Conservation (phyloP, 2,797 vertebrate species). For the Pelodytes ibericus region DNA sequence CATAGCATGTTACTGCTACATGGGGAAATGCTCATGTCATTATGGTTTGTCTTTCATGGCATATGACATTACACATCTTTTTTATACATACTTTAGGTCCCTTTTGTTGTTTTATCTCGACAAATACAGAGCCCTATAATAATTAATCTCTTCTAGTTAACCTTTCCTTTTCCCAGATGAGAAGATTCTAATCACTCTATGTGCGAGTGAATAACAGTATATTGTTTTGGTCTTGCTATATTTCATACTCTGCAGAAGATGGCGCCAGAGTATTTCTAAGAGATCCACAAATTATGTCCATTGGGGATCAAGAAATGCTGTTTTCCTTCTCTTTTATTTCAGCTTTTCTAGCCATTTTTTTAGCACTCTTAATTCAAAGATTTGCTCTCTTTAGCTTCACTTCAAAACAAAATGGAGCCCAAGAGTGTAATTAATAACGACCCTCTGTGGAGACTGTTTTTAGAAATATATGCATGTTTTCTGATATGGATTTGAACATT, state of each 20-base stretch:
- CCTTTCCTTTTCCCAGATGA: not conserved
- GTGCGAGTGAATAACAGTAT: not conserved
- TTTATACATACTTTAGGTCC: too few species aligned
- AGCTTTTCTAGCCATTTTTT: constrained; percentile 48
- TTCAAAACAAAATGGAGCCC: constrained; percentile 54
- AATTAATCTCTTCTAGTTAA: not conserved
- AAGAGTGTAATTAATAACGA: constrained; percentile 51
- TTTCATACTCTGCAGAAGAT: constrained; percentile 14
- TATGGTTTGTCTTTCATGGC: too few species aligned
- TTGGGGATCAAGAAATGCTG: not conserved
- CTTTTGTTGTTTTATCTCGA: too few species aligned
- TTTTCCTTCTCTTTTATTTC: constrained; percentile 32
- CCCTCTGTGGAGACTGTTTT: constrained; percentile 39
- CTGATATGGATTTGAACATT: not conserved
- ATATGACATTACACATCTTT: too few species aligned
- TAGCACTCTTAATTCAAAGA: constrained; percentile 45
- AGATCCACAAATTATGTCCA: not conserved
- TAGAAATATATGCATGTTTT: constrained; percentile 36
- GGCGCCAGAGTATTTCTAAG: constrained; percentile 38
- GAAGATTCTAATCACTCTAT: not conserved
- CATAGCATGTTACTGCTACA: not conserved
- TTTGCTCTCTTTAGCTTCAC: constrained; percentile 50
- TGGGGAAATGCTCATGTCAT: not conserved
- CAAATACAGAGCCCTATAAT: too few species aligned
- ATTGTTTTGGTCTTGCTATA: not conserved